These are phyloP conservation scores for Tachina grossa DNA, from an alignment of 2,888 invertebrate species.

Conservation along the genomic window DNA sequence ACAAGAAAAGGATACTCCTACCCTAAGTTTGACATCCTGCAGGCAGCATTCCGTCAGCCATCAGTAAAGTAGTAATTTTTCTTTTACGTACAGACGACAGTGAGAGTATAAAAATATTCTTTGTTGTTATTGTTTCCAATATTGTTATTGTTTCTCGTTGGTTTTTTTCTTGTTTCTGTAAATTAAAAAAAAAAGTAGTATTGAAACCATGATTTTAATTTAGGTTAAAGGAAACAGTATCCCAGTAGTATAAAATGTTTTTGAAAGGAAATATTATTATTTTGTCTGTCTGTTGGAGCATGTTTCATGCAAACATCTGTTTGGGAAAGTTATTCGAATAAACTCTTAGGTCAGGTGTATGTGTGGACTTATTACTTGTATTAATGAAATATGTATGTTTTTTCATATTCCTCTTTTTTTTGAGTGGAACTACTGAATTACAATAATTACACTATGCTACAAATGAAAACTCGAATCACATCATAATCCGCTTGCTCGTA, in stretches of 20 bases:
- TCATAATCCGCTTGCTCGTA: no score
- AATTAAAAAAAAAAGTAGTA: constrained; percentile 5
- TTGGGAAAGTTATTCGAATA: not conserved
- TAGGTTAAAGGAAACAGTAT: constrained; percentile 53
- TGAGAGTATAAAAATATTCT: constrained; percentile 27
- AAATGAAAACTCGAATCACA: no score
- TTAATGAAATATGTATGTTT: not conserved
- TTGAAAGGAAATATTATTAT: not conserved
- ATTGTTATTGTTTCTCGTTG: no score
- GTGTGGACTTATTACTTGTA: not conserved
- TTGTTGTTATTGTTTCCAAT: constrained; percentile 23
- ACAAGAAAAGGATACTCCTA: constrained; percentile 76
- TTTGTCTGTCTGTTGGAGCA: not conserved
- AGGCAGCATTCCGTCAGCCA: constrained; percentile 79
- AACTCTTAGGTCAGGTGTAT: constrained; percentile 49
- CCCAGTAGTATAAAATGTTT: not conserved
- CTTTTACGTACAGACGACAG: constrained; percentile 71
- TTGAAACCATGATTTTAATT: constrained; percentile 58
- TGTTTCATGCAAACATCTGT: constrained; percentile 30
- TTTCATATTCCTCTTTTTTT: not conserved
- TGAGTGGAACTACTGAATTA: no score
- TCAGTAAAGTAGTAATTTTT: constrained; percentile 79
- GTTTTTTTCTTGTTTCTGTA: not conserved
- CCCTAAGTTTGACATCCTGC: constrained; percentile 75
- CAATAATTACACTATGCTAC: no score